Evolutionary conservation across 2,113 vertebrate genomes (phyloP).

Genomic region (Calonectris borealis): DNA sequence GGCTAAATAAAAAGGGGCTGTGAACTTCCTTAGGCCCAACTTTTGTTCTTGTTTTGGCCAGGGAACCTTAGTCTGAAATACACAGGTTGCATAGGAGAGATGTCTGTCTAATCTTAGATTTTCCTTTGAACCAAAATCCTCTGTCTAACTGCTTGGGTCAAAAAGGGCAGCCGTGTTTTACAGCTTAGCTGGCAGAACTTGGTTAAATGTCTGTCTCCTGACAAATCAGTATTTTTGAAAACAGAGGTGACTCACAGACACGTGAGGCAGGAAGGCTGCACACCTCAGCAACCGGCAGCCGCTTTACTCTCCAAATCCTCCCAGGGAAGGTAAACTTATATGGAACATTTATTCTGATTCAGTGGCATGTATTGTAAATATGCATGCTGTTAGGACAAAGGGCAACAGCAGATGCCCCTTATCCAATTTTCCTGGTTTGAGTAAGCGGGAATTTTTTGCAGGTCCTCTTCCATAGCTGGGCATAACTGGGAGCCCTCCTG

Average conservation of each 20-base stretch:
- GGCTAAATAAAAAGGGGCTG: neutral
- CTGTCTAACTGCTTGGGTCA: neutral
- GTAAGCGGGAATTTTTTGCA: neutral
- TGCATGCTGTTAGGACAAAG: neutral
- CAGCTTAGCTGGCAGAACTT: neutral
- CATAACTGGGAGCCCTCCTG: neutral
- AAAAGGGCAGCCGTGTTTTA: neutral
- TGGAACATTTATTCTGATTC: neutral
- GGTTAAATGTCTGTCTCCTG: neutral
- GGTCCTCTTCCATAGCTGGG: neutral
- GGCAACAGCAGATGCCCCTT: neutral
- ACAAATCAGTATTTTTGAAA: slow-evolving; percentile 19
- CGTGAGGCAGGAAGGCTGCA: neutral
- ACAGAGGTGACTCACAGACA: neutral
- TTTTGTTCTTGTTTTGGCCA: neutral
- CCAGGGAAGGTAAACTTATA: neutral
- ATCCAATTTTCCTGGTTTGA: neutral
- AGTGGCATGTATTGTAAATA: neutral
- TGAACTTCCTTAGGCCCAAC: neutral
- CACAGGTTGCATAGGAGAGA: neutral
- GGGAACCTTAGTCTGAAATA: neutral
- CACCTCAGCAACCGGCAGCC: neutral
- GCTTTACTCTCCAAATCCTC: neutral
- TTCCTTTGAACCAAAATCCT: slow-evolving; percentile 11
- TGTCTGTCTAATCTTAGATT: neutral